A percentile compares a stretch with the other conserved stretches of the same genome.
phyloP scores from a whole-genome alignment of 2,888 invertebrate genomes.

The Hydriomena furcata region DNA sequence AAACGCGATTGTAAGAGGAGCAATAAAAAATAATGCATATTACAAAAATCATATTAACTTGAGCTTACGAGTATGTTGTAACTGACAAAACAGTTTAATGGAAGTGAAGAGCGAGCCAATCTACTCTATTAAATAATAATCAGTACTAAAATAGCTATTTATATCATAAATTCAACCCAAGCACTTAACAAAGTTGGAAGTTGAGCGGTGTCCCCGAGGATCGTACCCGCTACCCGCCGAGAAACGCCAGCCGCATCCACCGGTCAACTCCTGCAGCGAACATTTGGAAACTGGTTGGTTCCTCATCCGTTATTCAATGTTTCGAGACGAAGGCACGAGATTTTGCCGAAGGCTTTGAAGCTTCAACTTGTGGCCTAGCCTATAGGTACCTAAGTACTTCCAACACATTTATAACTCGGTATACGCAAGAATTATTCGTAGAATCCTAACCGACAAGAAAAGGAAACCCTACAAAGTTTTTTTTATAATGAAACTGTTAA shows the following conservation, averaged over 20 bases:
- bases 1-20: too few relatives aligned
- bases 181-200: conserved; percentile 24
- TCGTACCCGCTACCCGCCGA: conserved; percentile 8
- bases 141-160: conserved; percentile 16
- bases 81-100: too few relatives aligned
- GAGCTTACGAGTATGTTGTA: too few relatives aligned
- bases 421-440: background rate
- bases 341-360: background rate
- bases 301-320: conserved; percentile 9
- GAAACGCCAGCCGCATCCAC: conserved; percentile 8
- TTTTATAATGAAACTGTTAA: background rate
- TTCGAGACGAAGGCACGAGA: conserved; percentile 1
- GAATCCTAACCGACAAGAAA: background rate
- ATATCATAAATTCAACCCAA: conserved; percentile 28
- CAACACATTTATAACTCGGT: background rate
- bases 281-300: background rate
- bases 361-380: background rate
- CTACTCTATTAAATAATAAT: background rate
- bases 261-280: conserved; percentile 11
- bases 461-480: conserved; percentile 9
- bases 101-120: too few relatives aligned
- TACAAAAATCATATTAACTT: too few relatives aligned
- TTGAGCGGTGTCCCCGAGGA: conserved; percentile 24
- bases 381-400: background rate
- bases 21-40: too few relatives aligned